Base-by-base conservation (phyloP, 2,797 vertebrate species). In the Schizothorax lantsangensis region DNA sequence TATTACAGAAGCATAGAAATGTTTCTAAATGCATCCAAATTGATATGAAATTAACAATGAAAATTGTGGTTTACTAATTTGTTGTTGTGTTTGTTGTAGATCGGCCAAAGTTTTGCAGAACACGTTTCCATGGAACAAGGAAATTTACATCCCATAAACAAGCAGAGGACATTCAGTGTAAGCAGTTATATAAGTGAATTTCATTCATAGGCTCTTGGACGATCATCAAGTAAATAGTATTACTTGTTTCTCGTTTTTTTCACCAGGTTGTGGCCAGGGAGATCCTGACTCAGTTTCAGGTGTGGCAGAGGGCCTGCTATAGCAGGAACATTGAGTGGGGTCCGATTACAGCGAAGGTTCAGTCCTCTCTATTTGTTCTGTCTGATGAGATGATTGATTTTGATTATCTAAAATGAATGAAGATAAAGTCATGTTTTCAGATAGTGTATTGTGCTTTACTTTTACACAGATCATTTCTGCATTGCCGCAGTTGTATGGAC, bases 251-350 rank as follows among this genome's bases (percentile, higher is more conserved):
- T 68, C 78, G 19, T 85, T 45, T 71, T 71, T 12, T 86, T 75
- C 12, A 30, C 64, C 86, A 91, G 91, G 79, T 89, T 78, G 91
- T 91, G 84, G 91, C 91, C 36, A 88, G 91, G 36, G 89, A 92
- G 74, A 84, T 91, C 59, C 88, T 92, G 12, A 89, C 88, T 23
- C 91, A 92, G 84, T 92, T 89, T 81, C 91, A 91, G 49, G 91
- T 92, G 17, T 92, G 91, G 91, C 91, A 92, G 86, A 89, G 85
- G 57, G 91, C 91, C 10, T 91, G 85, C 54, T 92, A 92, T 73
- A 92, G 91, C 88, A 81, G 90, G 81, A 91, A 91, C 74, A 91
- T 92, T 45, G 91, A 92, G 33, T 92, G 91, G 91, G 89, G 87
- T 5, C 91, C 91, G 23, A 91, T 92, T 72, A 92, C 89, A 57